Base-by-base conservation (phyloP, 2,888 invertebrate genomes). In the Eristalis tenax region DNA sequence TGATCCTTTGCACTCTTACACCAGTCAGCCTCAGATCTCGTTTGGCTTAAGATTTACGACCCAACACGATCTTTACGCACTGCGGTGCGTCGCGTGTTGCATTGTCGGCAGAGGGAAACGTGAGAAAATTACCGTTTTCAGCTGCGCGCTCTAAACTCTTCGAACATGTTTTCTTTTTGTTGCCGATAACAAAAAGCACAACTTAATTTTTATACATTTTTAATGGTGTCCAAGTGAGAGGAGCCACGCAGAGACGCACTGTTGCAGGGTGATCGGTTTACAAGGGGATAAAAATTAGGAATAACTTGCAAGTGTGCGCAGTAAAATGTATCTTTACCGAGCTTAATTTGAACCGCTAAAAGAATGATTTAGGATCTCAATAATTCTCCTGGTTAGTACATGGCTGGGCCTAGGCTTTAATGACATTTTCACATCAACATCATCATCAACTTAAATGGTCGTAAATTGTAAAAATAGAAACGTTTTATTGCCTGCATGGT, bases 401-500 rank as follows among this genome's bases (percentile, higher is more conserved):
- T 50, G 82, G 73, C 71, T 61, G 61, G 74, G 56, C 65, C 40
- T 75, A 75, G 75, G 86, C 66, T 75, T 86, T 86, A 75, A 83
- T 86, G 78, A 18, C 86, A 79, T 78, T 86, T 86, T 83, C 78
- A 83, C 78, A 86, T 85, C 77, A 77, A 81, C 85, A 63, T 77
- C 73, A 77, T 63, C 78, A 82, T 86, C 83, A 83, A 86, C 70
- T 86, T 78, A 86, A 86, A 83, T 32, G 75, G 66, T 86, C 86
- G 71, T 86, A 78, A 86, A 86, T 83, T 79, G 65, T 78, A 83
- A 75, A 86, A 86, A 86, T 86, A 86, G 86, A 86, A 79, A 6
- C 26, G 74, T 79, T 81, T 81, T 80, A 81, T 64, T 74, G 56
- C 61, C 40, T 26, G 56, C 57, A 23, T 56, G 81, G 40, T 69